phyloP scores from a whole-genome alignment of 1,140 invertebrate species.

The Papilio dardanus region DNA sequence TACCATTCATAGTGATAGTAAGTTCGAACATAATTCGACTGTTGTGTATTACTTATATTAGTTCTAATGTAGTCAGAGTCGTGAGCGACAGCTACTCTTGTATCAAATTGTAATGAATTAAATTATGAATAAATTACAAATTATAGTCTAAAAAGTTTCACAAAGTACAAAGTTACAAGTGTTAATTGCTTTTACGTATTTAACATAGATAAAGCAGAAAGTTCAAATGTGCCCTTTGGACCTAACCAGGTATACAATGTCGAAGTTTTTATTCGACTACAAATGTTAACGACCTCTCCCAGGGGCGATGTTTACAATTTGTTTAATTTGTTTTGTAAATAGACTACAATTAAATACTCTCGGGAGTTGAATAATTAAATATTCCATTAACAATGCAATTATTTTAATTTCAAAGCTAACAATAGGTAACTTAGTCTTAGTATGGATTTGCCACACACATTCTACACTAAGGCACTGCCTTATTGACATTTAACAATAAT shows the following conservation, averaged over 20 bases:
- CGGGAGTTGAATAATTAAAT: neutral
- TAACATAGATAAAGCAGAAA: slow-evolving; percentile 1
- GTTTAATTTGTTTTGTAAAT: neutral
- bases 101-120: too few relatives aligned
- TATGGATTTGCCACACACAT: too few relatives aligned
- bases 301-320: slow-evolving; percentile 13
- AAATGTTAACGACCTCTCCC: slow-evolving; percentile 11
- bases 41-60: too few relatives aligned
- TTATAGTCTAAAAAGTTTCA: too few relatives aligned
- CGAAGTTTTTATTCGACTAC: slow-evolving; percentile 2
- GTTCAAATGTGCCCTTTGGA: slow-evolving; percentile 14
- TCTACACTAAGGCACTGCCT: too few relatives aligned
- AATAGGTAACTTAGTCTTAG: too few relatives aligned
- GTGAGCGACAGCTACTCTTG: too few relatives aligned
- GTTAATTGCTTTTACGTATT: neutral
- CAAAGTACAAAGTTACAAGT: neutral
- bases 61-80: too few relatives aligned
- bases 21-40: too few relatives aligned
- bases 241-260: neutral
- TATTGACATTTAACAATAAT: too few relatives aligned
- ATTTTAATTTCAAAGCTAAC: neutral
- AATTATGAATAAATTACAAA: too few relatives aligned
- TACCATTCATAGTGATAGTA: too few relatives aligned
- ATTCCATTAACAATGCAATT: neutral
- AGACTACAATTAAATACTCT: neutral